Percentiles rank a stretch among this genome's conserved stretches.
Evolutionary conservation across 2,888 invertebrate species (phyloP).

Genomic region (Cephus spinipes): DNA sequence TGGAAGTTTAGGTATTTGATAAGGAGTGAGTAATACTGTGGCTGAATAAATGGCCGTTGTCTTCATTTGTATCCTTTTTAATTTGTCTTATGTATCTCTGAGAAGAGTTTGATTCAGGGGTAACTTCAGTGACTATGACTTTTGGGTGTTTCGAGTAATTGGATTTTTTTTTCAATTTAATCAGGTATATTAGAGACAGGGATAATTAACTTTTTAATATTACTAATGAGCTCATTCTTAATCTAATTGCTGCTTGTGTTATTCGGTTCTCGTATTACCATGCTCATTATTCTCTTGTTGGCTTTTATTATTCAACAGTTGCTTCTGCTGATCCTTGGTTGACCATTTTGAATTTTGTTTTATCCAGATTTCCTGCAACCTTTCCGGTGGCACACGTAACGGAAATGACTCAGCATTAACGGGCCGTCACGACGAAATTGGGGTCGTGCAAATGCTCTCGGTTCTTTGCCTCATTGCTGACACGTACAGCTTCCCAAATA

Average conservation of each 20-base stretch:
- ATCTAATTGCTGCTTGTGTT: background rate
- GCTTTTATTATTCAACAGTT: background rate
- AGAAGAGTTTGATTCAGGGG: background rate
- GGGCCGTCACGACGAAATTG: conserved; percentile 27
- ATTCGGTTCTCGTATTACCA: background rate
- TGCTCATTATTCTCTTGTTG: background rate
- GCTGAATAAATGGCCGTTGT: background rate
- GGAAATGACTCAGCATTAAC: conserved; percentile 32
- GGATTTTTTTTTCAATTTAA: background rate
- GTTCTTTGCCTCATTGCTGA: background rate
- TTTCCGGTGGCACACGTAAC: conserved; percentile 17
- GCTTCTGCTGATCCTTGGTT: background rate
- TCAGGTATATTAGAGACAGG: background rate
- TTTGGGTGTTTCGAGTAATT: background rate
- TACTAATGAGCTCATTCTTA: background rate
- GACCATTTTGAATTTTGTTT: background rate
- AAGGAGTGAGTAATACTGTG: background rate
- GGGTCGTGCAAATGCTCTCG: conserved; percentile 24
- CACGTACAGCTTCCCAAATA: background rate
- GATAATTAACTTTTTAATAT: background rate
- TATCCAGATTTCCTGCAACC: background rate
- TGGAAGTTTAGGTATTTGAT: background rate
- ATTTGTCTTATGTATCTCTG: background rate
- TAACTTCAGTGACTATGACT: background rate
- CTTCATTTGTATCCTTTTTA: background rate